phyloP scores from a whole-genome alignment of 1,140 invertebrate genomes.

The Aplysia californica region DNA sequence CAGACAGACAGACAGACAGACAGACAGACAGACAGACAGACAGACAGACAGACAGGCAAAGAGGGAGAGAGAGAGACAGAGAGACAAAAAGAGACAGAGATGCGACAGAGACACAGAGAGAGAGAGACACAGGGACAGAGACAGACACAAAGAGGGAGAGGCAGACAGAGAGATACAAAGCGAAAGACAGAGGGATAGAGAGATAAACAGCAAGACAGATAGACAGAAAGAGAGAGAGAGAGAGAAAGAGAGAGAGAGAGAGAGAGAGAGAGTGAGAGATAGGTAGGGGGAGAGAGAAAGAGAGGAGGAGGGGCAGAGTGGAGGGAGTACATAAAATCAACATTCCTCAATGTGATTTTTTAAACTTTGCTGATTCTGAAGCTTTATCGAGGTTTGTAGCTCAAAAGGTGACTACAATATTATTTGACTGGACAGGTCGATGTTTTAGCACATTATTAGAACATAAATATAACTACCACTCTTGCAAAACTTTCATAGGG shows the following conservation, averaged over 20 bases:
- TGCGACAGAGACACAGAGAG: not conserved
- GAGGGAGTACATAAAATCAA: not conserved
- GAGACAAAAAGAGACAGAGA: not conserved
- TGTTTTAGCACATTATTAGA: not conserved
- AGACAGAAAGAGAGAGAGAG: not conserved
- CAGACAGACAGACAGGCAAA: not conserved
- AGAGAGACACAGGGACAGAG: not conserved
- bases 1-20: not conserved
- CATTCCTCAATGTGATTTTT: not conserved
- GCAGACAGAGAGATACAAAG: not conserved
- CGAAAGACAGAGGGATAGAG: not conserved
- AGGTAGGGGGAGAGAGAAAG: not conserved
- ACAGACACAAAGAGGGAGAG: not conserved
- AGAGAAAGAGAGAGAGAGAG: not conserved
- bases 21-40: not conserved
- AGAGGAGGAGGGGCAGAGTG: conserved; percentile 1
- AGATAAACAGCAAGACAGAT: not conserved
- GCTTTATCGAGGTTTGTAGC: not conserved
- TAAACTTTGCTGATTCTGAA: not conserved
- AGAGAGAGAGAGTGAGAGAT: conserved; percentile 7
- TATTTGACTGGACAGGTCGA: not conserved
- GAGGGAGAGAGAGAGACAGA: not conserved
- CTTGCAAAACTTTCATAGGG: too few relatives aligned
- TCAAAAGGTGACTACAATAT: not conserved
- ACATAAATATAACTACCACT: too few relatives aligned